Percentiles rank a stretch among this genome's conserved stretches.
Evolutionary conservation across 2,888 invertebrate species (phyloP).

Genomic region (Rhagonycha lutea): DNA sequence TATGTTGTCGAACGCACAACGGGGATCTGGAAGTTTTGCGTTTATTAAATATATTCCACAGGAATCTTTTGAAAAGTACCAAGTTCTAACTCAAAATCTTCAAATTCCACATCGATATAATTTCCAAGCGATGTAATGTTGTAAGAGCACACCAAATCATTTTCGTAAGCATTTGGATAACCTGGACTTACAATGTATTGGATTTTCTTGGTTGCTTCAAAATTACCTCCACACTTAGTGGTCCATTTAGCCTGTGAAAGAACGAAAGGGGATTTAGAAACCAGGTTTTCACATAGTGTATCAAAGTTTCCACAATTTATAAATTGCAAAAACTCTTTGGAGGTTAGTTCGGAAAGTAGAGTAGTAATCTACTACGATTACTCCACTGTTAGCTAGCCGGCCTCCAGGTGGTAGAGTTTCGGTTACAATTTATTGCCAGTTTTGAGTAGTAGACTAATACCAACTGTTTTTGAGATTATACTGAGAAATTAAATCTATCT

Average conservation of each 20-base stretch:
- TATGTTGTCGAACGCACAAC: conserved; percentile 59
- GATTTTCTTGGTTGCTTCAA: conserved; percentile 58
- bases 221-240: conserved; percentile 73
- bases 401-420: no score
- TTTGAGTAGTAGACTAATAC: no score
- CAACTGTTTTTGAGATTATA: no score
- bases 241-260: conserved; percentile 61
- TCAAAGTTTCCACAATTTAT: no score
- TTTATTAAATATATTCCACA: not conserved
- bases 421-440: no score
- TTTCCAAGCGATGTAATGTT: conserved; percentile 59
- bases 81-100: conserved; percentile 60
- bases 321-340: no score
- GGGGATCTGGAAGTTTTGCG: not conserved
- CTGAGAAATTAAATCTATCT: no score
- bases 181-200: conserved; percentile 73
- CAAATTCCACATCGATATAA: conserved; percentile 62
- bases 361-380: no score
- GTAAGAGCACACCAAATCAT: conserved; percentile 67
- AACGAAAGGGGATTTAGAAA: not conserved
- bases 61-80: conserved; percentile 25
- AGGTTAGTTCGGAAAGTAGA: no score
- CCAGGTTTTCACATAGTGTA: no score
- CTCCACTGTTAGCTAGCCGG: no score
- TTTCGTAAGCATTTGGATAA: conserved; percentile 69